Base-by-base conservation (phyloP, 2,888 invertebrate species). In the Thyatira batis region DNA sequence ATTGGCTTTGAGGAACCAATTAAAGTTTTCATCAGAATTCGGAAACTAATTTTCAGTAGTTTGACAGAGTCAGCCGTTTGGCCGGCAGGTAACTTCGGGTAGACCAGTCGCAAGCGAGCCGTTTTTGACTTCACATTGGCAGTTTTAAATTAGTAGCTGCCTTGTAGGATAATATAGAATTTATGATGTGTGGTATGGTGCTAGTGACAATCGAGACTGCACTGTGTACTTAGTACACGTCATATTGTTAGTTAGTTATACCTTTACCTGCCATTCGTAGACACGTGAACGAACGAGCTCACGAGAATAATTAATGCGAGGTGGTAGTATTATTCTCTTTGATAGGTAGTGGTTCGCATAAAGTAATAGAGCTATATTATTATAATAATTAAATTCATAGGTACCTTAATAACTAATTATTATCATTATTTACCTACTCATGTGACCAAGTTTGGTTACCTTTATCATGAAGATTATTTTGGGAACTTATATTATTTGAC, bases 21-120 rank as follows among this genome's bases (percentile, higher is more conserved):
- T 90, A 90, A 91, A 91, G 87, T 91, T 91, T 87, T 87, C 87
- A 86, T 84, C 85, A 78, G 78, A 86, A 88, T 87, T 85, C 66
- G 69, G 81, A 77, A 89, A 91, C 89, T 88, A 91, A 91, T 89
- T 91, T 89, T 80, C 85, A 78, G 78, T 76, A 85, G 87, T 90
- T 89, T 85, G 87, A 85, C 86, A 82, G 78, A 84, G 89, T 90
- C 89, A 88, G 89, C 87, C 59, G 69, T 73, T 80, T 72, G 78
- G 74, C 73, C 75, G 76, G 73, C 83, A 88, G 87, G 88, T 86
- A 82, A 87, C 73, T 81, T 81, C 65, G 71, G 68, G 69, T 52
- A 62, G 76, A 72, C 80, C 76, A 67, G 68, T 74, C 73, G 76
- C 79, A 73, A 73, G 72, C 74, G 72, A 71, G 75, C 72, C 73